A percentile compares a stretch with the other conserved stretches of the same genome.
These are phyloP conservation scores for Elaphurus davidianus DNA, from an alignment of 2,113 vertebrate species.

Conservation along the genomic window DNA sequence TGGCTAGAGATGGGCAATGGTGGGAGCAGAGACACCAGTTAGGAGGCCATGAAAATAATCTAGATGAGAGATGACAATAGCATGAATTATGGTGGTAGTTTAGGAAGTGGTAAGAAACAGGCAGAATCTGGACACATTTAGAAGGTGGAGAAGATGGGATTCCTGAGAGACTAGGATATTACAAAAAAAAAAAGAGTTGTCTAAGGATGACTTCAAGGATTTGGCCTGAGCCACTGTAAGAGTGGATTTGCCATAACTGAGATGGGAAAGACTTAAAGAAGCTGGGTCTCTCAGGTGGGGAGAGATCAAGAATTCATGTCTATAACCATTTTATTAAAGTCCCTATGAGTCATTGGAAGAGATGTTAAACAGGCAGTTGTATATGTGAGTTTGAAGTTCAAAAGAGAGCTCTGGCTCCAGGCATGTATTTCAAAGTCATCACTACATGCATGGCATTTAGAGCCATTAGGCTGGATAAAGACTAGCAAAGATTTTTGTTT, in stretches of 20 bases:
- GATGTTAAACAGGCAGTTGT: background rate
- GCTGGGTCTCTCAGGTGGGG: accelerated
- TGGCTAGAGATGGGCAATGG: background rate
- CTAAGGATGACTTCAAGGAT: background rate
- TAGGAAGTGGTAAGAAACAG: background rate
- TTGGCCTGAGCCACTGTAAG: background rate
- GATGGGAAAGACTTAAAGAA: background rate
- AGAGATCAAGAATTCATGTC: background rate
- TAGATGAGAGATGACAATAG: background rate
- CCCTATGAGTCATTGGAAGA: background rate
- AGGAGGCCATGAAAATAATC: background rate
- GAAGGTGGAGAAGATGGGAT: background rate
- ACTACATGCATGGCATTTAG: background rate
- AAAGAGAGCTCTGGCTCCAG: background rate
- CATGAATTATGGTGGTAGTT: background rate
- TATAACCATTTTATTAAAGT: background rate
- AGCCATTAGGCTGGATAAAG: background rate
- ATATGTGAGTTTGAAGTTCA: background rate
- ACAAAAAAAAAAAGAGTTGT: background rate
- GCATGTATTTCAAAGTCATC: background rate
- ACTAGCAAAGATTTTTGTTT: background rate
- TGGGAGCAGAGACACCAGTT: background rate
- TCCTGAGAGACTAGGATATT: background rate
- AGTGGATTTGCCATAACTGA: background rate
- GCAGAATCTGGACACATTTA: background rate